A percentile compares a stretch with the other conserved stretches of the same genome.
Evolutionary conservation across 2,888 invertebrate genomes (phyloP).

Genomic region (Xiphydria camelus): DNA sequence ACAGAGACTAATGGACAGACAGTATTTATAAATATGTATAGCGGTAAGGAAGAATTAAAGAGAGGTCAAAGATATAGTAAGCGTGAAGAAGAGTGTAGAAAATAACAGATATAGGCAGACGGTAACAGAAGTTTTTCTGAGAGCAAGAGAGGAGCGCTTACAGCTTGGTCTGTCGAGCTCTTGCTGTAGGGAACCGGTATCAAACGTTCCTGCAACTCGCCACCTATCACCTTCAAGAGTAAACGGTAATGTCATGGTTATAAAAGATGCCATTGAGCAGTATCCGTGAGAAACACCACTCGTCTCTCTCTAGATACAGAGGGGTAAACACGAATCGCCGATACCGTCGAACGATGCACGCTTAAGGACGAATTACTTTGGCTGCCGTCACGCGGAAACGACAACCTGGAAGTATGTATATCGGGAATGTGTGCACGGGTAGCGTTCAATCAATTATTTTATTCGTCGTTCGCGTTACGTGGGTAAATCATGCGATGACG

Average conservation of each 20-base stretch:
- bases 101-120: constrained; percentile 38
- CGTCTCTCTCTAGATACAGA: no score
- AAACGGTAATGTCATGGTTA: constrained; percentile 82
- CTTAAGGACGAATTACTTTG: no score
- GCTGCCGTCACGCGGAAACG: no score
- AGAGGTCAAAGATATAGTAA: constrained; percentile 39
- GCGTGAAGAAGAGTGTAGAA: constrained; percentile 44
- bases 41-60: constrained; percentile 9
- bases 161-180: constrained; percentile 99
- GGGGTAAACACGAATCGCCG: no score
- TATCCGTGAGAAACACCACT: constrained; percentile 32
- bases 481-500: no score
- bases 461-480: no score
- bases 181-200: constrained; percentile 99
- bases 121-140: constrained; percentile 54
- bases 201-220: constrained; percentile 99
- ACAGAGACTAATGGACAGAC: neutral
- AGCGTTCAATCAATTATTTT: no score
- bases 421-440: no score
- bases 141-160: constrained; percentile 77
- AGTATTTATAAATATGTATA: no score
- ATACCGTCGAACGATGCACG: no score
- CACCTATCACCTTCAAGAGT: constrained; percentile 99
- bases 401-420: no score
- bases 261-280: constrained; percentile 53